Percentiles rank a stretch among this genome's conserved stretches.
These are phyloP conservation scores for Camelus dromedarius DNA, from an alignment of 2,113 vertebrate species.

Conservation along the genomic window DNA sequence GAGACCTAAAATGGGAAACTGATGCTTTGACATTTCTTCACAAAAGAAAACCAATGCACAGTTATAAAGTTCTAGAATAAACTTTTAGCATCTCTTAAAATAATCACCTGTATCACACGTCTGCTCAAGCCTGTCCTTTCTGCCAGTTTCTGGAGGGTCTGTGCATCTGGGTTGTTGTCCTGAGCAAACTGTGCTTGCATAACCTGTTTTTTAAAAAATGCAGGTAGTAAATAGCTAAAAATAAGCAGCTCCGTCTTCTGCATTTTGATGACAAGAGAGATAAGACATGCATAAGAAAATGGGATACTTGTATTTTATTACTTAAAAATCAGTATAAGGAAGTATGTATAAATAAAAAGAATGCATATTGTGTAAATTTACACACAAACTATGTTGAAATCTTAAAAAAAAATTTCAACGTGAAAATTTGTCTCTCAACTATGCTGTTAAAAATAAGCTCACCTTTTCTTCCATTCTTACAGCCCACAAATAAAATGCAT, in stretches of 20 bases:
- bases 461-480: neutral
- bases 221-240: neutral
- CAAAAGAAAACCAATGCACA: neutral
- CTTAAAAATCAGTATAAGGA: neutral
- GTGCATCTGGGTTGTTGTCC: conserved; percentile 99
- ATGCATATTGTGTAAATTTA: neutral
- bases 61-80: neutral
- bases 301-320: neutral
- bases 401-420: conserved; percentile 7
- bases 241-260: neutral
- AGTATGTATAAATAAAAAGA: neutral
- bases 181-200: conserved; percentile 99
- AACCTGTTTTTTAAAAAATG: conserved; percentile 88
- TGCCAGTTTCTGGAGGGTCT: conserved; percentile 97
- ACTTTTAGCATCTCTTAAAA: neutral
- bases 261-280: neutral
- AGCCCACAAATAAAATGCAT: conserved; percentile 11
- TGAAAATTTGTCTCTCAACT: neutral
- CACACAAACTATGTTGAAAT: neutral
- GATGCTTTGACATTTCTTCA: conserved; percentile 9
- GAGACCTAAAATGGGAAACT: neutral
- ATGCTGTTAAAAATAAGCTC: conserved; percentile 8
- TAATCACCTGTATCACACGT: conserved; percentile 97
- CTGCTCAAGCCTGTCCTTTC: conserved; percentile 98
- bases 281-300: neutral